Percentiles rank a stretch among this genome's conserved stretches.
Conservation (phyloP, 2,113 vertebrate genomes). For the Pongo abelii region DNA sequence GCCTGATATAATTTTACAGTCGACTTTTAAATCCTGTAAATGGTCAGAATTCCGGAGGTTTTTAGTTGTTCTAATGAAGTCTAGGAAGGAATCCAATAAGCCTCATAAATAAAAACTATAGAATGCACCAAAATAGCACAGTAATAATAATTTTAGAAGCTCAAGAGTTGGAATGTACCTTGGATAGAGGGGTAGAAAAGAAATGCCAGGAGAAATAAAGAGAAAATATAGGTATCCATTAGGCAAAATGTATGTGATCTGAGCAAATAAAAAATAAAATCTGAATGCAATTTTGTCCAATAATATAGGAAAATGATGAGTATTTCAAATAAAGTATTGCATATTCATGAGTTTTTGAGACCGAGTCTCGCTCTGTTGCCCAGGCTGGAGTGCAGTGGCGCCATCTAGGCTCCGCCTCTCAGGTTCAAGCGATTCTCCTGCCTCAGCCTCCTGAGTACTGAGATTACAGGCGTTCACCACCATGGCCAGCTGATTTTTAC, state of each 20-base stretch:
- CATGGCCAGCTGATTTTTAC: too few relatives aligned
- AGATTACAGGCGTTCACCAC: too few relatives aligned
- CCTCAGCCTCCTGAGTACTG: too few relatives aligned
- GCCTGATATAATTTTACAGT: neutral
- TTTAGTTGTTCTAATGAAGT: slow-evolving; percentile 1
- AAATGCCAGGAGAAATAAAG: neutral
- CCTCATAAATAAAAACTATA: neutral
- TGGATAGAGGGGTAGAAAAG: neutral
- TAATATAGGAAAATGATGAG: neutral
- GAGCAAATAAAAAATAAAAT: neutral
- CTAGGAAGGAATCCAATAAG: neutral
- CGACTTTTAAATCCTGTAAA: neutral
- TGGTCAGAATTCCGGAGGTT: neutral
- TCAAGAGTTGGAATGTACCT: neutral
- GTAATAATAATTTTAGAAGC: neutral
- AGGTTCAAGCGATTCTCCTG: too few relatives aligned
- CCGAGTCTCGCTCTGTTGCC: too few relatives aligned
- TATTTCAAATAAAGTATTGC: neutral
- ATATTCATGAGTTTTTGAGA: neutral
- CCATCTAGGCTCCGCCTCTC: too few relatives aligned
- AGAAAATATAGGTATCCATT: neutral
- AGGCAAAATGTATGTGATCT: neutral
- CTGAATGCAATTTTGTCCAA: neutral
- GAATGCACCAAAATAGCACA: neutral
- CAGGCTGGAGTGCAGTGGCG: too few relatives aligned